Percentiles rank a stretch among this genome's conserved stretches.
These are phyloP conservation scores for Netelia virgata DNA, from an alignment of 2,888 invertebrate genomes.

Conservation along the genomic window DNA sequence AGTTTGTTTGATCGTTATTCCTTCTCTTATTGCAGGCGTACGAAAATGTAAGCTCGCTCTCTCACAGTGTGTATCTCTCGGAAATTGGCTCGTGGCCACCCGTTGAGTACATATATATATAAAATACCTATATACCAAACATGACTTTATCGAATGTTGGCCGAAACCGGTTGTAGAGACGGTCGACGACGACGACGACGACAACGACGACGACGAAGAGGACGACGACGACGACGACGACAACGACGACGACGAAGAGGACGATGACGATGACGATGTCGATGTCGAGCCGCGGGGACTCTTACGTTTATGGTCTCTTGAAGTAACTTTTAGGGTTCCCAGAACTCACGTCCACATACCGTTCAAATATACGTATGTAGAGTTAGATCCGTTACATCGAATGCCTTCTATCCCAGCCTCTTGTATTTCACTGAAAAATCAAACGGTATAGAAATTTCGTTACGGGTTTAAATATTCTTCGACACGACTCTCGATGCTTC, in stretches of 20 bases:
- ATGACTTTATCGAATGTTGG: constrained; percentile 79
- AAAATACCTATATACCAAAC: constrained; percentile 58
- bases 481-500: too few relatives aligned
- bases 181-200: constrained; percentile 29
- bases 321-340: constrained; percentile 67
- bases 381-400: neutral
- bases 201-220: constrained; percentile 13
- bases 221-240: constrained; percentile 29
- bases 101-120: constrained; percentile 7
- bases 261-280: constrained; percentile 21
- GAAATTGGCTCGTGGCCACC: neutral
- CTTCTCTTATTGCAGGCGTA: neutral
- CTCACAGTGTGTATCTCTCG: neutral
- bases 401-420: too few relatives aligned
- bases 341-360: constrained; percentile 57
- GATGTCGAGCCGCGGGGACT: constrained; percentile 31
- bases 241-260: constrained; percentile 17
- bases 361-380: constrained; percentile 3
- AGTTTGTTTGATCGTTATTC: neutral
- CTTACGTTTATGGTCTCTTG: constrained; percentile 47
- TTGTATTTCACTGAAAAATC: too few relatives aligned
- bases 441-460: too few relatives aligned
- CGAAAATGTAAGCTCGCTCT: neutral
- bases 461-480: too few relatives aligned
- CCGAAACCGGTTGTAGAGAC: constrained; percentile 77